Conservation (phyloP, 2,888 invertebrate species). For the Melinaea menophilus region DNA sequence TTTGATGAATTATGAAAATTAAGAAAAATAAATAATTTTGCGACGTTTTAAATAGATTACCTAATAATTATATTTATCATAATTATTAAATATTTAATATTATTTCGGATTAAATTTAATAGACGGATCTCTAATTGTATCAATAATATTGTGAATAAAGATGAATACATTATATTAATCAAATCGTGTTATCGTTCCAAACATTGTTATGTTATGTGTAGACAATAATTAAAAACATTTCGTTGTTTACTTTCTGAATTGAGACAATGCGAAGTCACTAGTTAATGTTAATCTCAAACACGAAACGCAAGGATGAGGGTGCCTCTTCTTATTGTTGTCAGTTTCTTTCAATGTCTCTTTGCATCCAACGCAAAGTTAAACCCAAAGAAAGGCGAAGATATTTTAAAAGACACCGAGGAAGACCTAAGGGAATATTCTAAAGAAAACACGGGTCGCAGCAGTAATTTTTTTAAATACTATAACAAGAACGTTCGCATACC, state of each 20-base stretch:
- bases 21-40: too few species aligned
- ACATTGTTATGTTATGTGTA: conserved; percentile 46
- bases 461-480: conserved; percentile 18
- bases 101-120: too few species aligned
- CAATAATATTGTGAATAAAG: conserved; percentile 26
- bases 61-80: too few species aligned
- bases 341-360: conserved; percentile 11
- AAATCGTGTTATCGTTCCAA: conserved; percentile 38
- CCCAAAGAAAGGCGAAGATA: conserved; percentile 5
- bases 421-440: conserved; percentile 2
- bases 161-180: conserved; percentile 42
- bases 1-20: neutral
- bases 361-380: conserved; percentile 7
- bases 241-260: conserved; percentile 52
- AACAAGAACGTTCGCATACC: conserved; percentile 18
- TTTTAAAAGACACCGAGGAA: neutral
- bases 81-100: too few species aligned
- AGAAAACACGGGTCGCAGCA: conserved; percentile 11
- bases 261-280: conserved; percentile 45
- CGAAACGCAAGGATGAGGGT: conserved; percentile 28
- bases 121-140: conserved; percentile 20
- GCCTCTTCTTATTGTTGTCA: conserved; percentile 12
- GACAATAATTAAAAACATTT: conserved; percentile 54
- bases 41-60: too few species aligned
- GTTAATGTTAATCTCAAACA: conserved; percentile 34